Evolutionary conservation across 1,140 invertebrate species (phyloP).

Genomic region (Choristoneura fumiferana): DNA sequence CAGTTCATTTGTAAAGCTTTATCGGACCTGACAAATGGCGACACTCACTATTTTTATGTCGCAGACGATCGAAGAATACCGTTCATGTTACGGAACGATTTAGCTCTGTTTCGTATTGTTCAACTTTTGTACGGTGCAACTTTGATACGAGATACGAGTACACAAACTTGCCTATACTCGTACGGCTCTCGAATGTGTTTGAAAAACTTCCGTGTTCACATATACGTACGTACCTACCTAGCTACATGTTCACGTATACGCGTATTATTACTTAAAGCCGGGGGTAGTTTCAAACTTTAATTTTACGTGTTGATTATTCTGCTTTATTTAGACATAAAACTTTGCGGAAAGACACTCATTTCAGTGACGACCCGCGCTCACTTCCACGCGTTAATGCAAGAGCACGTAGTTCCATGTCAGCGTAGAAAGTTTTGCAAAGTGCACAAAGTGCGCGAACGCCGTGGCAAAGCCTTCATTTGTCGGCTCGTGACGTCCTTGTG

Average conservation of each 20-base stretch:
- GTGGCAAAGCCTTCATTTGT: slow-evolving; percentile 76
- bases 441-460: slow-evolving; percentile 70
- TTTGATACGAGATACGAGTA: not conserved
- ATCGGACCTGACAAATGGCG: slow-evolving; percentile 64
- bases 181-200: not conserved
- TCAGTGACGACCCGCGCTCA: slow-evolving; percentile 56
- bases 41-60: slow-evolving; percentile 61
- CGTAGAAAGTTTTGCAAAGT: slow-evolving; percentile 72
- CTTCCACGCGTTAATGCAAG: slow-evolving; percentile 69
- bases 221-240: not conserved
- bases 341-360: slow-evolving; percentile 62
- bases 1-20: slow-evolving; percentile 66
- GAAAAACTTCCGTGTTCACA: not conserved
- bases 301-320: slow-evolving; percentile 68
- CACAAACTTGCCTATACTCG: not conserved
- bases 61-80: slow-evolving; percentile 45
- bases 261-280: slow-evolving; percentile 22
- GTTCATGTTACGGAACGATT: slow-evolving; percentile 32
- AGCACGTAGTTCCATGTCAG: slow-evolving; percentile 71
- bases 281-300: slow-evolving; percentile 42
- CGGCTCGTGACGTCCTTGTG: slow-evolving; percentile 70
- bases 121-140: slow-evolving; percentile 19
- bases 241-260: too few species aligned
- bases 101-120: slow-evolving; percentile 29
- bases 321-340: slow-evolving; percentile 65